phyloP scores from a whole-genome alignment of 2,888 invertebrate species.

The Nephrocerus scutellatus region DNA sequence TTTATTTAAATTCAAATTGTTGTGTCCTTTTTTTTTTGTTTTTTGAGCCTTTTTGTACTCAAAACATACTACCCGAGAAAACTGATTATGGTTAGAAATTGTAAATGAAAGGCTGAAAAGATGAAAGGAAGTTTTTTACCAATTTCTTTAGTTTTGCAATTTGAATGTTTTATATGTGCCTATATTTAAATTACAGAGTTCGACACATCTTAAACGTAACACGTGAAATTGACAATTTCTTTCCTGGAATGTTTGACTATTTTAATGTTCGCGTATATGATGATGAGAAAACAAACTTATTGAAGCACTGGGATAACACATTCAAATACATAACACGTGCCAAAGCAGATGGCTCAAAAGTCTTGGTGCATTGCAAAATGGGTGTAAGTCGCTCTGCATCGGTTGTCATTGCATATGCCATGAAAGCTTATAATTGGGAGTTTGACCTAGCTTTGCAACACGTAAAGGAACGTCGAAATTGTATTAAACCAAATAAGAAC shows the following conservation, averaged over 20 bases:
- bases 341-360: constrained; percentile 82
- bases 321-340: constrained; percentile 94
- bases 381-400: constrained; percentile 97
- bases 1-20: no score
- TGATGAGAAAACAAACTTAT: constrained; percentile 90
- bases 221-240: constrained; percentile 98
- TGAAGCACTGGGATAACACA: constrained; percentile 97
- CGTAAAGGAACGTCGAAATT: constrained; percentile 84
- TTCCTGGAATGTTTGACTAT: constrained; percentile 94
- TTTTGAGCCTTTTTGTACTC: no score
- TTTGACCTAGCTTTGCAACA: constrained; percentile 81
- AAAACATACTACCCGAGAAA: no score
- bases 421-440: constrained; percentile 96
- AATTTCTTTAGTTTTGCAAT: not conserved
- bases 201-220: constrained; percentile 96
- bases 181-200: constrained; percentile 59
- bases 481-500: constrained; percentile 93
- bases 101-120: not conserved
- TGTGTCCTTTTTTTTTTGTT: no score
- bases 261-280: constrained; percentile 95
- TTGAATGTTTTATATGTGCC: not conserved
- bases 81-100: no score
- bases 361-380: constrained; percentile 98
- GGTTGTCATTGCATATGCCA: constrained; percentile 95
- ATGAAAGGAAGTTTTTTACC: not conserved